Evolutionary conservation across 2,113 vertebrate species (phyloP).

Genomic region (Microcebus jonahi): DNA sequence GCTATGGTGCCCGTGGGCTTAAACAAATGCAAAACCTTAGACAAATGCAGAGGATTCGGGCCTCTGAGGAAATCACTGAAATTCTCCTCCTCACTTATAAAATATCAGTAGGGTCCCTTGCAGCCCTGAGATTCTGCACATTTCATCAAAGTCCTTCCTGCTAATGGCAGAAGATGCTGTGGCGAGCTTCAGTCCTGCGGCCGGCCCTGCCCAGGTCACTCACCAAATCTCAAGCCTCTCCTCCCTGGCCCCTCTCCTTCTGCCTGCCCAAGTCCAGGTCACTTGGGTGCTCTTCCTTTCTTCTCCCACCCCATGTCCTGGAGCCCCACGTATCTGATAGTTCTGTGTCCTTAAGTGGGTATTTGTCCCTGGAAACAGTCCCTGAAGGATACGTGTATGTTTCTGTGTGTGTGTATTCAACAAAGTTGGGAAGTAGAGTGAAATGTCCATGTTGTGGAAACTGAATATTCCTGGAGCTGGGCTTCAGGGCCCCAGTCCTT

Average conservation of each 20-base stretch:
- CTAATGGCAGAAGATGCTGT: background rate
- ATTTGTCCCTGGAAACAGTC: background rate
- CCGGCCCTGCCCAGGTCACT: background rate
- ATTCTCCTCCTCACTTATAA: background rate
- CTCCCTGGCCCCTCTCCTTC: background rate
- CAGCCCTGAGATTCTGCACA: background rate
- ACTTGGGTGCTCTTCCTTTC: background rate
- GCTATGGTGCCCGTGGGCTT: background rate
- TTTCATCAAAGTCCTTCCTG: background rate
- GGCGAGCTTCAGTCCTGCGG: background rate
- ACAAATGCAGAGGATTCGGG: background rate
- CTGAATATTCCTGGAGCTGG: background rate
- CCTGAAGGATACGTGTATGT: background rate
- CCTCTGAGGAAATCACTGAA: background rate
- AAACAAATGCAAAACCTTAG: background rate
- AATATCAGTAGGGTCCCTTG: background rate
- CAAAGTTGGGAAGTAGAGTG: background rate
- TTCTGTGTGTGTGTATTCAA: background rate
- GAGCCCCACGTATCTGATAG: background rate
- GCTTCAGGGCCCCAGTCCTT: background rate
- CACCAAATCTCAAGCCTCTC: background rate
- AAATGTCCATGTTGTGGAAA: background rate
- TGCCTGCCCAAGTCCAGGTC: background rate
- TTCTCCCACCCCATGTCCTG: background rate
- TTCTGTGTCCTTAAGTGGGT: background rate